Evolutionary conservation across 2,113 vertebrate species (phyloP).

Genomic region (Elaphurus davidianus): DNA sequence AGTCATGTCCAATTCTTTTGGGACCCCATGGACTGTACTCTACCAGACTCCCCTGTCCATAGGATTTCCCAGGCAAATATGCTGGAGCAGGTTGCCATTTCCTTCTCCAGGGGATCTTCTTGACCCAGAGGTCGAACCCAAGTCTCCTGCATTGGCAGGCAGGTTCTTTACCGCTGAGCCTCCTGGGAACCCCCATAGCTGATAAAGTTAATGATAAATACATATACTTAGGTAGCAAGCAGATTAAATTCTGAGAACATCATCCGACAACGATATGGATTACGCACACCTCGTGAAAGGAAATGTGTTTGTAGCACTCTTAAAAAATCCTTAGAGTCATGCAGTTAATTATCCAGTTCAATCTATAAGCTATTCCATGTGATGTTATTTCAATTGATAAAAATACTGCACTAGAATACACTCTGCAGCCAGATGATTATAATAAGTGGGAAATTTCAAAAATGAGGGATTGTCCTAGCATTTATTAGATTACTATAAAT

Average conservation of each 20-base stretch:
- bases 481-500: slow-evolving; percentile 33
- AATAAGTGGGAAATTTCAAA: neutral
- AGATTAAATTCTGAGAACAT: slow-evolving; percentile 2
- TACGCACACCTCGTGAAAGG: neutral
- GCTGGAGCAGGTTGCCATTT: neutral
- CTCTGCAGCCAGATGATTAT: neutral
- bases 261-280: neutral
- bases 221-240: neutral
- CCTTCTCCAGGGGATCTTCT: neutral
- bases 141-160: neutral
- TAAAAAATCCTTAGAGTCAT: neutral
- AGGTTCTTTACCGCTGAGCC: neutral
- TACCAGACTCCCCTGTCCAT: neutral
- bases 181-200: neutral
- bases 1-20: neutral
- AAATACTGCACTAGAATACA: neutral
- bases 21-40: neutral
- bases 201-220: neutral
- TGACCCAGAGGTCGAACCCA: neutral
- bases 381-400: neutral
- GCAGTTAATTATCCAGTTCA: neutral
- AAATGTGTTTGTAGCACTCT: neutral
- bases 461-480: neutral
- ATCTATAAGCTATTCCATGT: neutral
- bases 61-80: neutral